Evolutionary conservation across 2,113 vertebrate species (phyloP), one percentile per base, ranked within the genome.

Genomic region (Cephalophus harveyi): DNA sequence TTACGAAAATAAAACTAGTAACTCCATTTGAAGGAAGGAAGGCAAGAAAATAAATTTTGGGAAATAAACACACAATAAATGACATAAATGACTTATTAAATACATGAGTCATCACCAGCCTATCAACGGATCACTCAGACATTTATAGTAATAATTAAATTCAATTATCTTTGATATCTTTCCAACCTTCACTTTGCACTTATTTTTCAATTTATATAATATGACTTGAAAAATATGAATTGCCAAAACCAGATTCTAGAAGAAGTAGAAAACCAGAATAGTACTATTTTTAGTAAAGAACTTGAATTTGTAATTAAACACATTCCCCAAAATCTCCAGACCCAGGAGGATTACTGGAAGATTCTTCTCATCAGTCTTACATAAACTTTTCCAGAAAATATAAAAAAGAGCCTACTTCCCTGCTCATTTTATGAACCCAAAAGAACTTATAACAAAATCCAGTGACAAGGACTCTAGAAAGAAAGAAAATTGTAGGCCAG

Each of bases 141-240:
- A 94, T 36, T 33, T 40, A 15, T 19, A 59, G 43, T 94, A 83
- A 84, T 71, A 71, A 88, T 87, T 88, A 84, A 60, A 93, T 93
- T 89, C 23, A 36, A 64, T 89, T 96, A 88, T 78, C 64, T 92
- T 74, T 88, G 55, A 92, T 88, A 79, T 25, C 96, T 46, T 85
- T 25, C n/a, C 87, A 95, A 60, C 50, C 28, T 88, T 88, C 71
- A 76, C 27, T 84, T 36, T 88, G 57, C 71, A 64, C 48, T 60
- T 55, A 90, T 81, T 94, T 96, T 93, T 95, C 12, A 71, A 91
- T 88, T 88, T 89, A 89, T 43, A 95, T 95, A 91, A 91, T 87
- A 57, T 55, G 48, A 78, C 19, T 95, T 76, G 52, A 76, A 82
- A 87, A 87, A 40, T 27, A 87, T 28, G 78, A 81, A 21, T 89